These are phyloP conservation scores for Pantherophis alleghaniensis DNA, from an alignment of 2,797 vertebrate species.

Conservation along the genomic window DNA sequence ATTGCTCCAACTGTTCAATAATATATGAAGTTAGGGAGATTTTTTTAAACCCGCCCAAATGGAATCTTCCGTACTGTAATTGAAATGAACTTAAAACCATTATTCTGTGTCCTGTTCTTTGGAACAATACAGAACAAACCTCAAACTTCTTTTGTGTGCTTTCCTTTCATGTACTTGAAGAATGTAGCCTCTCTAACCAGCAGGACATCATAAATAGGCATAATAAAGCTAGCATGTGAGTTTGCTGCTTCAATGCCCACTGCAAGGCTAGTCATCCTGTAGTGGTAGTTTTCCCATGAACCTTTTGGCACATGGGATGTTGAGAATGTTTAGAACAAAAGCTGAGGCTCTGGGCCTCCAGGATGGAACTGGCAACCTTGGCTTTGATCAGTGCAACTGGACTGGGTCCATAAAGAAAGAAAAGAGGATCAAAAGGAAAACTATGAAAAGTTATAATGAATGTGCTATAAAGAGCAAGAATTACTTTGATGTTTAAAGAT, in stretches of 20 bases:
- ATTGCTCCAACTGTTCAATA: background rate
- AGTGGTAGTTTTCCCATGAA: background rate
- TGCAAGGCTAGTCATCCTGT: background rate
- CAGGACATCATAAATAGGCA: background rate
- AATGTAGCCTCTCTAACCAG: background rate
- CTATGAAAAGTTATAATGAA: constrained; percentile 35
- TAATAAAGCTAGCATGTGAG: background rate
- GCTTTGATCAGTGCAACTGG: constrained; percentile 1
- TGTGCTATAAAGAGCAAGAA: constrained; percentile 13
- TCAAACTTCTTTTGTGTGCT: background rate
- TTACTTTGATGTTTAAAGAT: constrained; percentile 50
- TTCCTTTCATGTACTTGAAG: background rate
- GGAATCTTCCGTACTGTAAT: background rate
- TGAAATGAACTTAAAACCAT: background rate
- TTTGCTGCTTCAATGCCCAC: background rate
- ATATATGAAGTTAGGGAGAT: background rate
- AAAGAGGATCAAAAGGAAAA: constrained; percentile 22
- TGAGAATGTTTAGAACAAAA: background rate
- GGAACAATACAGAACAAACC: background rate
- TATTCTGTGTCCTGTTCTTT: background rate
- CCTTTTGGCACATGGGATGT: background rate
- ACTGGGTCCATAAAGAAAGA: background rate
- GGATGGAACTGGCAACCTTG: background rate
- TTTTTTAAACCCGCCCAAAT: background rate
- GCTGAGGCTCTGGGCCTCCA: background rate